Evolutionary conservation across 2,797 vertebrate species (phyloP).

Genomic region (Bradypodion ventrale): DNA sequence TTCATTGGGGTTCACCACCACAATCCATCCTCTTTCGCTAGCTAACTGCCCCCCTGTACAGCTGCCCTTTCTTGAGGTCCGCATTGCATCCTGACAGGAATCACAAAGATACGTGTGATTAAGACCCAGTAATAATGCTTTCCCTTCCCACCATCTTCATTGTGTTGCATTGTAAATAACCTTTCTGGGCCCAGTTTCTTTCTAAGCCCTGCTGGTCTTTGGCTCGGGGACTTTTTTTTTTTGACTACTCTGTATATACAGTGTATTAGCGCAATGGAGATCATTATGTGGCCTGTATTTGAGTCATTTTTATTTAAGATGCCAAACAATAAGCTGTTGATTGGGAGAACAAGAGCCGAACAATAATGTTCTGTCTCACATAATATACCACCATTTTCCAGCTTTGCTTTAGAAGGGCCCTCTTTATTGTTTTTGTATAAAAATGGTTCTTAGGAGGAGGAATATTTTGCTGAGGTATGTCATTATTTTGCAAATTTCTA

Average conservation of each 20-base stretch:
- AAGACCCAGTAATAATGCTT: conserved; percentile 76
- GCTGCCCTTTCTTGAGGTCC: conserved; percentile 69
- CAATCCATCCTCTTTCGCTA: conserved; percentile 76
- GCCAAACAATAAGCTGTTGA: conserved; percentile 99
- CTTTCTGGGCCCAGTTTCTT: conserved; percentile 79
- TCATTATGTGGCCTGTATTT: conserved; percentile 99
- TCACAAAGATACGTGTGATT: conserved; percentile 81
- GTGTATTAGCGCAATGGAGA: conserved; percentile 93
- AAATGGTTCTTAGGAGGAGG: conserved; percentile 99
- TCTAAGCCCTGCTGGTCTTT: conserved; percentile 76
- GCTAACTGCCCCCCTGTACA: conserved; percentile 70
- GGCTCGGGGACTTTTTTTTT: conserved; percentile 75
- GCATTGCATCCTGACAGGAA: conserved; percentile 76
- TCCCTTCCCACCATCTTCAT: conserved; percentile 57
- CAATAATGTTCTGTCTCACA: conserved; percentile 99
- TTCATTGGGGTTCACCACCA: conserved; percentile 77
- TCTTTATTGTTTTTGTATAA: conserved; percentile 96
- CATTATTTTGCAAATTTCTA: conserved; percentile 99
- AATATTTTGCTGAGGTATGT: conserved; percentile 99
- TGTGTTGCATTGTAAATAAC: conserved; percentile 85
- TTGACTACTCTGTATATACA: conserved; percentile 91
- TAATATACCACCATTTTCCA: conserved; percentile 99
- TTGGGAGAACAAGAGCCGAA: conserved; percentile 99
- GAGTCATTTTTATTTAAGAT: conserved; percentile 99
- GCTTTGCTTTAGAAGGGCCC: conserved; percentile 94